Evolutionary conservation across 92 coral and sea anemone species (phyloP).

Genomic region (Pocillopora grandis): DNA sequence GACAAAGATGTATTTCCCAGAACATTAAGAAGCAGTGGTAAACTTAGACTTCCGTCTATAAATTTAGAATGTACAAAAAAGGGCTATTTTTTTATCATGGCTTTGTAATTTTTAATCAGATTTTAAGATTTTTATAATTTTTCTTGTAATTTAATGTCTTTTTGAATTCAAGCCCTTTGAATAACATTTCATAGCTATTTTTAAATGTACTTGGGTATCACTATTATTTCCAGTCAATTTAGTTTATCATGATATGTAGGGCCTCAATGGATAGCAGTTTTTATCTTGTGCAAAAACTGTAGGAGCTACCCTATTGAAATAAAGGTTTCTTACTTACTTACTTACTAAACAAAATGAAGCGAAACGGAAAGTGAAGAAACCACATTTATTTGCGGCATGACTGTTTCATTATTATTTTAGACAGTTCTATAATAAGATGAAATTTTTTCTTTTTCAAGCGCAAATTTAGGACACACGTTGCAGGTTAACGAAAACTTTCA

Average conservation of each 20-base stretch:
- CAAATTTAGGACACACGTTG: too few relatives aligned
- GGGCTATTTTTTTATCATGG: background rate
- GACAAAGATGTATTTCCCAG: too few relatives aligned
- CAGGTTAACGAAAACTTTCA: too few relatives aligned
- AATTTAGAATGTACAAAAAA: background rate
- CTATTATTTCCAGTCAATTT: background rate
- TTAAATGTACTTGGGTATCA: background rate
- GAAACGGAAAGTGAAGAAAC: too few relatives aligned
- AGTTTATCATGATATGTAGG: background rate
- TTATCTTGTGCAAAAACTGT: background rate
- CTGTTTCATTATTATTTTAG: too few relatives aligned
- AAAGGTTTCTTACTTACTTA: background rate
- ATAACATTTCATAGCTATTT: too few relatives aligned
- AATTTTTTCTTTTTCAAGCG: too few relatives aligned
- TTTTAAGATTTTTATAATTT: background rate
- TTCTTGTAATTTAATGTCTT: too few relatives aligned
- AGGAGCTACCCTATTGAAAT: background rate
- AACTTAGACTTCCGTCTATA: background rate
- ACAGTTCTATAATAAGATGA: too few relatives aligned
- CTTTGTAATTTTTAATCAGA: background rate
- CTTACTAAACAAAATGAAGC: too few relatives aligned
- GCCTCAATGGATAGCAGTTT: background rate
- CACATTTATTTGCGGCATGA: too few relatives aligned
- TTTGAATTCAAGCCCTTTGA: background rate
- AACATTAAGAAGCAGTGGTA: background rate